Percentiles rank a stretch among this genome's conserved stretches.
Evolutionary conservation across 2,113 vertebrate species (phyloP).

Genomic region (Mesoclemmys tuberculata): DNA sequence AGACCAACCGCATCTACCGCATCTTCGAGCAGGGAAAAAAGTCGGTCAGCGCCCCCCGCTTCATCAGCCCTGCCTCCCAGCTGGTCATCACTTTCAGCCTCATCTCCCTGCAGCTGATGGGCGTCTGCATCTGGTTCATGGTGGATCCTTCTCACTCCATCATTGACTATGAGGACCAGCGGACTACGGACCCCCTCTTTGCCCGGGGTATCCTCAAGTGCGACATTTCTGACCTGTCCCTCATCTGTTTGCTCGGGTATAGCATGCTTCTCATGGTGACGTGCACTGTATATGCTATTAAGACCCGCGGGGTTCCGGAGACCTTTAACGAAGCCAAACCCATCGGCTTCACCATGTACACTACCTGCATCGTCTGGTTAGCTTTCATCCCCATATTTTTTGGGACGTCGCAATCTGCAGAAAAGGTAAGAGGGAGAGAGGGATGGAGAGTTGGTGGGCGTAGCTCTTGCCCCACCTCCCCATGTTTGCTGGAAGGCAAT

Average conservation of each 20-base stretch:
- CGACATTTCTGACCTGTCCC: constrained; percentile 96
- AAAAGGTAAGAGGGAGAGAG: constrained; percentile 77
- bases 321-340: constrained; percentile 99
- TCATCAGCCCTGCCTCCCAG: constrained; percentile 96
- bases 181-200: constrained; percentile 89
- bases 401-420: constrained; percentile 93
- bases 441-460: not conserved
- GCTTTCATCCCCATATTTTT: constrained; percentile 99
- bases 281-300: constrained; percentile 97
- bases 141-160: constrained; percentile 94
- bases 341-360: constrained; percentile 99
- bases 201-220: constrained; percentile 90
- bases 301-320: constrained; percentile 94
- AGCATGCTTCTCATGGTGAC: constrained; percentile 99
- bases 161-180: constrained; percentile 97
- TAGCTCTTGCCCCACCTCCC: not conserved
- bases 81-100: constrained; percentile 95
- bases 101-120: constrained; percentile 94
- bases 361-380: constrained; percentile 97
- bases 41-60: constrained; percentile 91
- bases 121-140: constrained; percentile 96
- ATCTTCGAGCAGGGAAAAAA: constrained; percentile 98
- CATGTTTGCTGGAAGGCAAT: not conserved
- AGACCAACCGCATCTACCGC: constrained; percentile 98
- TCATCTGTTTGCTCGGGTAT: constrained; percentile 96